These are phyloP conservation scores for Triplophysa dalaica DNA, from an alignment of 2,113 vertebrate genomes.

Conservation along the genomic window DNA sequence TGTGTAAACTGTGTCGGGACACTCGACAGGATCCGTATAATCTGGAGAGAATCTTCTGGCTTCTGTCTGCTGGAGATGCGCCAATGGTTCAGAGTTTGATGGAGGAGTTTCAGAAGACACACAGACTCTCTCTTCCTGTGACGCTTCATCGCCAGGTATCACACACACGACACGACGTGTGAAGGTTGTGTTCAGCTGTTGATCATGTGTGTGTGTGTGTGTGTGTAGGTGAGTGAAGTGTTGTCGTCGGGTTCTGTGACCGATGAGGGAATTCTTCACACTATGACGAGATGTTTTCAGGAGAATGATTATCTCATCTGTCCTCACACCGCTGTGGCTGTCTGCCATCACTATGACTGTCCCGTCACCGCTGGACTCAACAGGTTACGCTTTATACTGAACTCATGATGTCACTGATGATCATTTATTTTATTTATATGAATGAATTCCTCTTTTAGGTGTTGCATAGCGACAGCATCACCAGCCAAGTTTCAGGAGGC, in stretches of 20 bases:
- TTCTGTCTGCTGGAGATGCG: constrained; percentile 75
- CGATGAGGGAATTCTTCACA: constrained; percentile 72
- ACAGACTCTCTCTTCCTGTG: constrained; percentile 68
- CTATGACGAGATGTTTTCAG: constrained; percentile 75
- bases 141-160: constrained; percentile 65
- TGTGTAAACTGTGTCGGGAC: background rate
- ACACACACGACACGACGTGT: background rate
- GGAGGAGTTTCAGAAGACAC: constrained; percentile 79
- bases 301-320: constrained; percentile 77
- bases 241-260: constrained; percentile 64
- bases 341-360: constrained; percentile 72
- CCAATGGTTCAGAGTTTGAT: constrained; percentile 76
- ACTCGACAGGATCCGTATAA: constrained; percentile 87
- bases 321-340: constrained; percentile 76
- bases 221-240: constrained; percentile 61
- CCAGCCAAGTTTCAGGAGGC: constrained; percentile 86
- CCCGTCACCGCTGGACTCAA: constrained; percentile 44
- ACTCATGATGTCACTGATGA: no score
- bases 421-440: no score
- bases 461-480: constrained; percentile 88
- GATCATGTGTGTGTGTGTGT: constrained; percentile 6
- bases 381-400: constrained; percentile 57
- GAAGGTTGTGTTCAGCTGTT: background rate
- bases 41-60: constrained; percentile 91
- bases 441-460: constrained; percentile 60